These are phyloP conservation scores for Criorhina ranunculi DNA, from an alignment of 2,888 invertebrate genomes.

Conservation along the genomic window DNA sequence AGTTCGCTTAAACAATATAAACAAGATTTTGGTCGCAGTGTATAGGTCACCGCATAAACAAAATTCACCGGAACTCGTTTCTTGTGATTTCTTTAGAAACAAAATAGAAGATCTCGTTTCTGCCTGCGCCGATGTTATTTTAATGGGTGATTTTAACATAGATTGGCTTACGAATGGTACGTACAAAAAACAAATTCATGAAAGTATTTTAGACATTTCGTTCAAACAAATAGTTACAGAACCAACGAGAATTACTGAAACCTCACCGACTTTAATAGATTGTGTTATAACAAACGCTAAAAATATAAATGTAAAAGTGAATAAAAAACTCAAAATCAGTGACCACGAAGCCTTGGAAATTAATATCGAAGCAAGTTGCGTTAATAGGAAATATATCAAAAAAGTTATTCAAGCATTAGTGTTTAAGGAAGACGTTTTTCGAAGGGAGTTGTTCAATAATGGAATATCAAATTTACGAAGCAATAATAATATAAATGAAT, in stretches of 20 bases:
- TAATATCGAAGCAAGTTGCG: not conserved
- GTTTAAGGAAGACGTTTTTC: not conserved
- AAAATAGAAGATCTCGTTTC: not conserved
- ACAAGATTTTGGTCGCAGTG: too few species aligned
- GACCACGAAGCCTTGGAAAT: not conserved
- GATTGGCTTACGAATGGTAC: not conserved
- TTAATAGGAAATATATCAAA: not conserved
- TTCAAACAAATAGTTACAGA: constrained; percentile 4
- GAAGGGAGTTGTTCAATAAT: not conserved
- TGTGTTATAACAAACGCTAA: not conserved
- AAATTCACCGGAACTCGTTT: too few species aligned
- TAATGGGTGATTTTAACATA: constrained; percentile 10
- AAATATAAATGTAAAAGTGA: not conserved
- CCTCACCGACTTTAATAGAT: not conserved
- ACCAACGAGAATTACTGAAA: constrained; percentile 6
- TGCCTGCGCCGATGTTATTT: not conserved
- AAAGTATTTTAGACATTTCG: not conserved
- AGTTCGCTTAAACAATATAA: too few species aligned
- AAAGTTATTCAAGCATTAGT: not conserved
- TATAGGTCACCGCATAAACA: too few species aligned
- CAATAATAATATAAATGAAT: too few species aligned
- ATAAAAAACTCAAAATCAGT: not conserved
- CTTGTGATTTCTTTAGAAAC: too few species aligned
- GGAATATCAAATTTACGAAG: not conserved
- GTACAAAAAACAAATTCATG: not conserved